Evolutionary conservation across 2,797 vertebrate genomes (phyloP).

Genomic region (Alectoris magna): DNA sequence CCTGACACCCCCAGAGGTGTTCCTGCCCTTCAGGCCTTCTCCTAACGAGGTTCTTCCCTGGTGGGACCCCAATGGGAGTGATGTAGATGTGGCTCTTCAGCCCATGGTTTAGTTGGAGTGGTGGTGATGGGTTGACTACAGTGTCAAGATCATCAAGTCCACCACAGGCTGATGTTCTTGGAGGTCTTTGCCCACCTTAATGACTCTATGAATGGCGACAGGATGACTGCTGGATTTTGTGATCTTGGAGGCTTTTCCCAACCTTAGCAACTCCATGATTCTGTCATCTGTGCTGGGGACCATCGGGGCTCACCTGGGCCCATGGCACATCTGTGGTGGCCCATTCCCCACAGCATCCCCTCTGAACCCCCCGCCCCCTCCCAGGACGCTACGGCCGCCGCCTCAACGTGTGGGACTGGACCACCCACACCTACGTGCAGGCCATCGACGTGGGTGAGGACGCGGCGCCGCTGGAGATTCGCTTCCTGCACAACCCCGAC

Average conservation of each 20-base stretch:
- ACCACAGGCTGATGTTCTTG: too few species aligned
- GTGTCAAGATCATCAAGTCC: too few species aligned
- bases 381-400: constrained; percentile 86
- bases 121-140: too few species aligned
- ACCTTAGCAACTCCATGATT: too few species aligned
- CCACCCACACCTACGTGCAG: constrained; percentile 84
- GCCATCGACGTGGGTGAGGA: constrained; percentile 86
- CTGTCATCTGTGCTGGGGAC: background rate
- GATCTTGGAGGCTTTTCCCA: too few species aligned
- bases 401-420: constrained; percentile 94
- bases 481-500: constrained; percentile 88
- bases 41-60: fast-evolving
- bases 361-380: background rate
- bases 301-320: background rate
- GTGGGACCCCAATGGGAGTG: background rate
- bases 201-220: too few species aligned
- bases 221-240: too few species aligned
- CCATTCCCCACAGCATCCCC: background rate
- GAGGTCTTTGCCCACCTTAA: too few species aligned
- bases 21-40: background rate
- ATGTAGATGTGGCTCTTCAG: too few species aligned
- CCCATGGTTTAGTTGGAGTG: too few species aligned
- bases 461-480: constrained; percentile 87
- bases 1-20: background rate
- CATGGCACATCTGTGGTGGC: fast-evolving